These are phyloP conservation scores for Clarias fuscus DNA, from an alignment of 2,797 vertebrate genomes.

Conservation along the genomic window DNA sequence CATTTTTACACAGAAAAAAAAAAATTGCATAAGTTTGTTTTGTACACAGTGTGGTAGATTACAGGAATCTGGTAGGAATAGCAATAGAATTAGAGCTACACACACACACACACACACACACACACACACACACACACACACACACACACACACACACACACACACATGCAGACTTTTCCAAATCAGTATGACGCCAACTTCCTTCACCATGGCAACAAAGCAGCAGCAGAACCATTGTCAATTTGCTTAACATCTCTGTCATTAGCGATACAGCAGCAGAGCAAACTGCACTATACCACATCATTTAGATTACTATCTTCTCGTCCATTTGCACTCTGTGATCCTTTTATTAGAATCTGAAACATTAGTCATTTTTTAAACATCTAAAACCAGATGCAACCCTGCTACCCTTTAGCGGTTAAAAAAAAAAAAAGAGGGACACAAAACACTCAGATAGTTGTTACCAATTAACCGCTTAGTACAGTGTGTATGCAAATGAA, in stretches of 20 bases:
- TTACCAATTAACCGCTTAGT: constrained; percentile 5
- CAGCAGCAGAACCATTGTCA: constrained; percentile 18
- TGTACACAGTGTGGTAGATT: not conserved
- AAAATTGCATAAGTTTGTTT: not conserved
- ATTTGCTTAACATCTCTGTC: constrained; percentile 25
- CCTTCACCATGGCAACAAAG: constrained; percentile 58
- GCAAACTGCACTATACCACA: not conserved
- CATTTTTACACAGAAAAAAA: too few relatives aligned
- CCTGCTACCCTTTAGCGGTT: not conserved
- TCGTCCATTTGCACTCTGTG: not conserved
- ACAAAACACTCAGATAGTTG: not conserved
- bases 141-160: not conserved
- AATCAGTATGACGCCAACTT: constrained; percentile 31
- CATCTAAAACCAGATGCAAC: too few relatives aligned
- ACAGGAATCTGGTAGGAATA: not conserved
- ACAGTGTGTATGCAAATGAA: constrained; percentile 22
- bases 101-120: too few relatives aligned
- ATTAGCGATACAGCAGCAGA: constrained; percentile 20
- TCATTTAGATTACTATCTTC: constrained; percentile 1
- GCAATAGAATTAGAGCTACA: not conserved
- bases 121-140: too few relatives aligned
- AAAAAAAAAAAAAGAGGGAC: not conserved
- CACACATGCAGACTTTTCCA: not conserved
- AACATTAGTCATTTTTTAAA: not conserved
- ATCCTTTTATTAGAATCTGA: not conserved